phyloP scores from a whole-genome alignment of 2,888 invertebrate species.

The Drosophila macrothrix region DNA sequence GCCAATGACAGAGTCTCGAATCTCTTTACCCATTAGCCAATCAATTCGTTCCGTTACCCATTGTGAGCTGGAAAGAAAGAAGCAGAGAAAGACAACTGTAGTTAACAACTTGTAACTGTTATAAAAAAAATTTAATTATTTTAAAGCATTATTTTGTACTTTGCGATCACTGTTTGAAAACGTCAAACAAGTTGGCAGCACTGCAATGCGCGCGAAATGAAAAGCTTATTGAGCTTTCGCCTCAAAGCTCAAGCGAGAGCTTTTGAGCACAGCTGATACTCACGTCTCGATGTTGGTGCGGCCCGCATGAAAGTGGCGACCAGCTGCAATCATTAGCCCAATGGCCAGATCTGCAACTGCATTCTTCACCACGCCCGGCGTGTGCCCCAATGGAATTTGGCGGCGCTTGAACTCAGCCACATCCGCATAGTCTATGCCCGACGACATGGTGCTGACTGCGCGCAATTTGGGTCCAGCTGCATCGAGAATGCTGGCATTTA shows the following conservation, averaged over 20 bases:
- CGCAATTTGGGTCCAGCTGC: slow-evolving; percentile 88
- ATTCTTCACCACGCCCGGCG: slow-evolving; percentile 90
- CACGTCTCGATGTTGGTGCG: slow-evolving; percentile 87
- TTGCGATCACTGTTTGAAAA: slow-evolving; percentile 16
- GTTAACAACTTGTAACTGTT: neutral
- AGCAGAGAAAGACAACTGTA: neutral
- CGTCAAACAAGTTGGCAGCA: slow-evolving; percentile 37
- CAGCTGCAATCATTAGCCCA: slow-evolving; percentile 90
- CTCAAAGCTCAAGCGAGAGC: slow-evolving; percentile 34
- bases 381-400: slow-evolving; percentile 91
- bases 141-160: too few relatives aligned
- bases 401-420: slow-evolving; percentile 89
- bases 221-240: slow-evolving; percentile 29
- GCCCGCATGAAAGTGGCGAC: slow-evolving; percentile 92
- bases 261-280: slow-evolving; percentile 54
- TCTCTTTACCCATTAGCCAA: slow-evolving; percentile 92
- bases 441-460: slow-evolving; percentile 93
- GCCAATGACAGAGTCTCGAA: slow-evolving; percentile 92
- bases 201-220: neutral
- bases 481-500: slow-evolving; percentile 82
- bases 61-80: slow-evolving; percentile 85
- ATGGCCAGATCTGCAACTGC: slow-evolving; percentile 94
- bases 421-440: slow-evolving; percentile 94
- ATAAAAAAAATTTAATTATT: neutral
- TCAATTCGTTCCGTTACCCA: slow-evolving; percentile 90